These are phyloP conservation scores for Sycophaga agraensis DNA, from an alignment of 1,140 invertebrate species.

Conservation along the genomic window DNA sequence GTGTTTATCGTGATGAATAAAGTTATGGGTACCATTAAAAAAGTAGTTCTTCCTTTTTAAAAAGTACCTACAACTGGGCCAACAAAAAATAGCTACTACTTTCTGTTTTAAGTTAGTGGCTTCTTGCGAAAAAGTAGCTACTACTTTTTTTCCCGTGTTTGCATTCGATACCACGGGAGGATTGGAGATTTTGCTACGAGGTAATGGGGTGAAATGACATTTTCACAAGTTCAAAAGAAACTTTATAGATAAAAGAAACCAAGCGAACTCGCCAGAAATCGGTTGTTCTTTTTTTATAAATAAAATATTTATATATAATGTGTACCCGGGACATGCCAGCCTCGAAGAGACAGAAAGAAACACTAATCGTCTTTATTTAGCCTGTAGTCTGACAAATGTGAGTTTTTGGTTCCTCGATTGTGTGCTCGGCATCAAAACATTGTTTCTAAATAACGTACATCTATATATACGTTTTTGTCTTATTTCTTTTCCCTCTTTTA, in stretches of 20 bases:
- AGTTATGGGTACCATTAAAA: too few species aligned
- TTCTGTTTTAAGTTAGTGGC: too few species aligned
- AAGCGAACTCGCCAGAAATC: background rate
- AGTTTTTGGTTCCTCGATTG: constrained; percentile 3
- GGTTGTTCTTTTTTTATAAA: constrained; percentile 5
- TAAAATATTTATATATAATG: background rate
- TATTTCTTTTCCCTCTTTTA: background rate
- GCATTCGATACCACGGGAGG: too few species aligned
- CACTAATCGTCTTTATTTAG: constrained; percentile 8
- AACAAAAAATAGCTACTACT: too few species aligned
- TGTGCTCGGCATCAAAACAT: background rate
- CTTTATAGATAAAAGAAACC: constrained; percentile 14
- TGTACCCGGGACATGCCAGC: background rate
- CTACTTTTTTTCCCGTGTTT: too few species aligned
- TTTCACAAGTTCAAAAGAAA: background rate
- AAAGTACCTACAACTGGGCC: too few species aligned
- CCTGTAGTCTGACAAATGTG: background rate
- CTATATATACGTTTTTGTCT: background rate
- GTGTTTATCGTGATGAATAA: too few species aligned
- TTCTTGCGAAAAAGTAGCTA: too few species aligned
- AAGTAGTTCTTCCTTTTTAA: too few species aligned
- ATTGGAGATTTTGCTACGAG: too few species aligned
- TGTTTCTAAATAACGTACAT: too few species aligned
- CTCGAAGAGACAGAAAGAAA: constrained; percentile 5
- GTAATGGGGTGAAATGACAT: background rate